phyloP scores from a whole-genome alignment of 2,113 vertebrate species.

The Hyaena hyaena region DNA sequence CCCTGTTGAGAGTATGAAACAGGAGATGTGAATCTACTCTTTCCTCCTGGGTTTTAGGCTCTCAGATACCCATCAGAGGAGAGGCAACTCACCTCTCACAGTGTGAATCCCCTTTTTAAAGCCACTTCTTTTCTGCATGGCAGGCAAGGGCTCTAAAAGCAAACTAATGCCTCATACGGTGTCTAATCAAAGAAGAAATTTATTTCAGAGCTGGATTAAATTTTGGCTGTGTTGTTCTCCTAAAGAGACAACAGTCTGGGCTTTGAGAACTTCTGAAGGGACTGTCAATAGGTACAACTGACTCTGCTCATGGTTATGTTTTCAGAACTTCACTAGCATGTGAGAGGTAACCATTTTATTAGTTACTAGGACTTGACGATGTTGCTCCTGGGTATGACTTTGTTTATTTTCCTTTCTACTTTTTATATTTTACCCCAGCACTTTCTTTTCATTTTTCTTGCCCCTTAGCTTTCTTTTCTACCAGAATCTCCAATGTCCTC shows the following conservation, averaged over 20 bases:
- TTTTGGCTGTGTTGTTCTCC: background rate
- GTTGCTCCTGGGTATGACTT: background rate
- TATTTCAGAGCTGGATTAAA: background rate
- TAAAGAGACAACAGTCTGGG: background rate
- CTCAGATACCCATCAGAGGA: background rate
- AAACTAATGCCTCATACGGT: background rate
- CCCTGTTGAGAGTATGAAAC: background rate
- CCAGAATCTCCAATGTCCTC: background rate
- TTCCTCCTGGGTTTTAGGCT: background rate
- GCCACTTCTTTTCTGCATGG: background rate
- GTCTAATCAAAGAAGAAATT: background rate
- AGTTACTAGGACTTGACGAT: too few relatives aligned
- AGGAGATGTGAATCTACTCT: rapidly evolving
- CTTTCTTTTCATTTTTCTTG: background rate
- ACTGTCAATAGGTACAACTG: rapidly evolving
- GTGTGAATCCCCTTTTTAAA: background rate
- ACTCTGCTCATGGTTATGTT: background rate
- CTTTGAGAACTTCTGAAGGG: background rate
- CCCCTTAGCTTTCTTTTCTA: background rate
- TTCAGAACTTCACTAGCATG: background rate
- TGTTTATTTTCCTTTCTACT: background rate
- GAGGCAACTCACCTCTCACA: background rate
- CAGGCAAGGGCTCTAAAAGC: background rate
- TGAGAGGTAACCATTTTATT: background rate
- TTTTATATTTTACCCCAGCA: background rate